These are phyloP conservation scores for Miniopterus natalensis DNA, from an alignment of 2,113 vertebrate genomes.

Conservation along the genomic window DNA sequence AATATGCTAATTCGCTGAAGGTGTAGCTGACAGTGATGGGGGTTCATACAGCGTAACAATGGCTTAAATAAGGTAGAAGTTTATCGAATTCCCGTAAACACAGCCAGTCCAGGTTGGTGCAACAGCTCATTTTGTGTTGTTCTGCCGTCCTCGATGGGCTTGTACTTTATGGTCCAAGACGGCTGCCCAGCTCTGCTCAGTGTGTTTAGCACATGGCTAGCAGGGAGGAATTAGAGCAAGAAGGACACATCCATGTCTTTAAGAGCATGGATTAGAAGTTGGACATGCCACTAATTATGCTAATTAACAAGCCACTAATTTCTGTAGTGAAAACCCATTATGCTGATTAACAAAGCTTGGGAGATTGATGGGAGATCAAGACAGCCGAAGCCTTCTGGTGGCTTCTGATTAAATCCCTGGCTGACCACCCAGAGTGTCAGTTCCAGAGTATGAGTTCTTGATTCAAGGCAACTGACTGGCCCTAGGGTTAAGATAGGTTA, in stretches of 20 bases:
- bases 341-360: slow-evolving; percentile 28
- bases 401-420: neutral
- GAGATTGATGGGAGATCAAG: neutral
- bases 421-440: neutral
- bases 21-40: neutral
- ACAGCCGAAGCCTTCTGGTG: neutral
- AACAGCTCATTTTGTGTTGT: neutral
- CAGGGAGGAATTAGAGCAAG: neutral
- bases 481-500: neutral
- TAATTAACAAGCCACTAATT: slow-evolving; percentile 31
- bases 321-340: slow-evolving; percentile 3
- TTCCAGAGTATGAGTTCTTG: neutral
- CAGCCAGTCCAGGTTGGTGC: neutral
- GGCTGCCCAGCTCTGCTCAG: neutral
- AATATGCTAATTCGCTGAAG: neutral
- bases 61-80: neutral
- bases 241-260: neutral
- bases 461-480: neutral
- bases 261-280: neutral
- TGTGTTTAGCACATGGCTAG: neutral
- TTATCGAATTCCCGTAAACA: neutral
- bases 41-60: neutral
- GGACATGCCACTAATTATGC: neutral
- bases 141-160: neutral
- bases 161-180: neutral